Conservation (phyloP, 2,113 vertebrate species). For the Raja brachyura region DNA sequence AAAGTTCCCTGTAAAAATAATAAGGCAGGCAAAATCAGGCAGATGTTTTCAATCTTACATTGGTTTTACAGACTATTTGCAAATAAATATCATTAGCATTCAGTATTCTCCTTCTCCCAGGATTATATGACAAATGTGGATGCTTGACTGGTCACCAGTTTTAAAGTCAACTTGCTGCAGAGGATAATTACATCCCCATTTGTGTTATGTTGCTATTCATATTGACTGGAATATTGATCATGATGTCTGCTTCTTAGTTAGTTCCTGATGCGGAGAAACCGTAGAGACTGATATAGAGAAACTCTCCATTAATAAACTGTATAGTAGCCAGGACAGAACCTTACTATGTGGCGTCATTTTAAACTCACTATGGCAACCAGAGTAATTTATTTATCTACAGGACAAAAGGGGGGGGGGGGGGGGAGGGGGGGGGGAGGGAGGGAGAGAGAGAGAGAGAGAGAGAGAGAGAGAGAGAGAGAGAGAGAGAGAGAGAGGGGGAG, state of each 20-base stretch:
- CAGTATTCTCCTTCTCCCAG: not conserved
- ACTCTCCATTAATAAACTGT: not conserved
- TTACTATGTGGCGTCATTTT: not conserved
- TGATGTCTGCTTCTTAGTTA: not conserved
- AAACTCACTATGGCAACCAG: not conserved
- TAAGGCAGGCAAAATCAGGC: not conserved
- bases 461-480: not conserved
- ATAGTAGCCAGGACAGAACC: too few relatives aligned
- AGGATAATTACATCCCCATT: slow-evolving; percentile 11
- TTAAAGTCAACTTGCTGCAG: not conserved
- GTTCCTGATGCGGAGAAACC: not conserved
- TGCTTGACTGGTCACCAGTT: not conserved
- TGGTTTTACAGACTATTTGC: not conserved
- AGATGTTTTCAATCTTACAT: not conserved
- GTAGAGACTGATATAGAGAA: not conserved
- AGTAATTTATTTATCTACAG: not conserved
- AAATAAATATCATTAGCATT: not conserved
- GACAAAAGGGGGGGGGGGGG: not conserved
- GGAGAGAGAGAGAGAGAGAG: not conserved
- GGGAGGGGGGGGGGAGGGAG: not conserved
- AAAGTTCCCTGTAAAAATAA: not conserved
- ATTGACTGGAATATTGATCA: not conserved
- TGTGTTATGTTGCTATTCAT: not conserved
- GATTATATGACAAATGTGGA: not conserved
- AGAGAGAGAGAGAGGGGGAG: not conserved